phyloP scores from a whole-genome alignment of 2,888 invertebrate genomes.

The Hydraecia micacea region DNA sequence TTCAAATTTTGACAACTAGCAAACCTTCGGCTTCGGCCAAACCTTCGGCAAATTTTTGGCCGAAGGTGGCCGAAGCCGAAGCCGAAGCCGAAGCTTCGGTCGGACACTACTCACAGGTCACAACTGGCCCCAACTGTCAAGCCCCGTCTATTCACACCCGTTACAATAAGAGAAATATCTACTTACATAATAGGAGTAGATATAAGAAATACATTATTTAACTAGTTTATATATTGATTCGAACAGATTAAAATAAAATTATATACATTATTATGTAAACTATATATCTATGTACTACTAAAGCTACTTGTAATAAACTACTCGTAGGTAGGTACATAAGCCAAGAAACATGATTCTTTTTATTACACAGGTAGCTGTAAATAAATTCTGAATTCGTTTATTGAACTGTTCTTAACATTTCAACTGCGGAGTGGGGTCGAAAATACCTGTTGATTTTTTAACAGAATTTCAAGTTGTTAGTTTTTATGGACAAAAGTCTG shows the following conservation, averaged over 20 bases:
- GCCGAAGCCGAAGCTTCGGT: no score
- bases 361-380: neutral
- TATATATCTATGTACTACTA: constrained; percentile 9
- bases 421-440: neutral
- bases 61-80: no score
- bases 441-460: neutral
- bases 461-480: neutral
- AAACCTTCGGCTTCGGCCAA: no score
- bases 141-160: no score
- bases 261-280: constrained; percentile 18
- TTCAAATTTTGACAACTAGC: no score
- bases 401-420: constrained; percentile 3
- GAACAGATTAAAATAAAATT: constrained; percentile 10
- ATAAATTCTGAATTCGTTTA: constrained; percentile 22
- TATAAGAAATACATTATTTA: constrained; percentile 28
- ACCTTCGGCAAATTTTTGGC: no score
- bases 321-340: neutral
- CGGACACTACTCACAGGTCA: no score
- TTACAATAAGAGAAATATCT: neutral
- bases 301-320: neutral
- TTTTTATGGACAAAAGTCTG: no score
- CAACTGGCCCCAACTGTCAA: no score
- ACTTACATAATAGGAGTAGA: constrained; percentile 34
- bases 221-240: neutral
- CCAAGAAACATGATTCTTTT: neutral